These are phyloP conservation scores for Acheta domesticus DNA, from an alignment of 2,888 invertebrate genomes.

Conservation along the genomic window DNA sequence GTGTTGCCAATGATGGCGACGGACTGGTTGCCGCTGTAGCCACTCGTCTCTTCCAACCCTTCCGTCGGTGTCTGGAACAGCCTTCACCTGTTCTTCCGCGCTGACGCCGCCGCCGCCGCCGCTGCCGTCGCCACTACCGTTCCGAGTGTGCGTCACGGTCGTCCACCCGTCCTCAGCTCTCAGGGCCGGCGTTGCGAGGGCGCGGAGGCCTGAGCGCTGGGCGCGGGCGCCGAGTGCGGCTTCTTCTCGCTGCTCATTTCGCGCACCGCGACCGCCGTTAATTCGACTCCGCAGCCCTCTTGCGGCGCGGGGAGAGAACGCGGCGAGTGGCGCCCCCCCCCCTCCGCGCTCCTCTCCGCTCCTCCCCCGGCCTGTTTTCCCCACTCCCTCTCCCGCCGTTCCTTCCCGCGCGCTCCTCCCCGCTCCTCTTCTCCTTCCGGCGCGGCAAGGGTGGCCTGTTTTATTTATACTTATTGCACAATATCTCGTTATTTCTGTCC, in stretches of 20 bases:
- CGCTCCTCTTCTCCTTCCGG: not conserved
- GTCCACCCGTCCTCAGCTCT: no score
- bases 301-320: not conserved
- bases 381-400: not conserved
- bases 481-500: conserved; percentile 10
- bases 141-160: no score
- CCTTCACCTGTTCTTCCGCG: no score
- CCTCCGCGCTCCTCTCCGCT: not conserved
- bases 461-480: conserved; percentile 18
- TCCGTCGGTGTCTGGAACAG: no score
- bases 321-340: not conserved
- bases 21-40: no score
- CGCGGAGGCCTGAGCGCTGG: not conserved
- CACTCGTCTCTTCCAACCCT: no score
- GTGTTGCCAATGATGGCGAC: no score
- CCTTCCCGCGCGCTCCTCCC: not conserved
- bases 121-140: no score
- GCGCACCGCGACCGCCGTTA: conserved; percentile 4
- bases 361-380: not conserved
- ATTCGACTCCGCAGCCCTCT: not conserved
- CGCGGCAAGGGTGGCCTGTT: not conserved
- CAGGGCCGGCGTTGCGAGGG: not conserved
- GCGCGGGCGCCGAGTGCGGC: not conserved
- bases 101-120: no score
- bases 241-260: conserved; percentile 18